Conservation (phyloP, 2,797 vertebrate species). For the Propithecus deckenii region DNA sequence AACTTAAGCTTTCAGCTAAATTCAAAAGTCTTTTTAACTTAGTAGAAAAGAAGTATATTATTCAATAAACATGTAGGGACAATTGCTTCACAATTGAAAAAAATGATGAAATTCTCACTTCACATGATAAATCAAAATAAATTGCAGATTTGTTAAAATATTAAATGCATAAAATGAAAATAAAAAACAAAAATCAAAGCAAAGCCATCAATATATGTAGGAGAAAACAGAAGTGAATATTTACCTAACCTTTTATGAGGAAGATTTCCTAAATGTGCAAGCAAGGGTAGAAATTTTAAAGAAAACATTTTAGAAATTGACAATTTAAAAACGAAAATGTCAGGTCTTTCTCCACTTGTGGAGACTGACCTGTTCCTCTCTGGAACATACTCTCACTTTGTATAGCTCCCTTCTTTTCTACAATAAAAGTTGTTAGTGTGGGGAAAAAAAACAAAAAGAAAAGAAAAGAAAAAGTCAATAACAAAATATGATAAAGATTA, state of each 20-base stretch:
- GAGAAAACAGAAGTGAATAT: slow-evolving; percentile 37
- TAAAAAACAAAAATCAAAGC: neutral
- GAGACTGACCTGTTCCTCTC: too few species aligned
- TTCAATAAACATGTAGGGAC: neutral
- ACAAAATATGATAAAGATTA: slow-evolving; percentile 2
- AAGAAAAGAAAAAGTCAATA: neutral
- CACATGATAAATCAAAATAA: slow-evolving; percentile 17
- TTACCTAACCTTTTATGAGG: neutral
- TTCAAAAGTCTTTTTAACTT: slow-evolving; percentile 38
- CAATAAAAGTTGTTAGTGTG: too few species aligned
- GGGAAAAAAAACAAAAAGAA: neutral
- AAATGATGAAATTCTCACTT: neutral
- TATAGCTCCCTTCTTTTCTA: too few species aligned
- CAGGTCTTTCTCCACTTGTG: too few species aligned
- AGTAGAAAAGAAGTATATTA: neutral
- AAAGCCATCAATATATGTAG: neutral
- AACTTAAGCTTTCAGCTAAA: neutral
- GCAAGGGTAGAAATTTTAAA: slow-evolving; percentile 46
- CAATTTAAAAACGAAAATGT: slow-evolving; percentile 13
- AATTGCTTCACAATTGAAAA: neutral
- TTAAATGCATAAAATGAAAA: slow-evolving; percentile 26
- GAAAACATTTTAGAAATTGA: slow-evolving; percentile 25
- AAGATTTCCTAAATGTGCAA: slow-evolving; percentile 34
- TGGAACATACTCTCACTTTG: too few species aligned
- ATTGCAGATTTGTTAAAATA: slow-evolving; percentile 2